Percentiles rank a stretch among this genome's conserved stretches.
These are phyloP conservation scores for Hyla sarda DNA, from an alignment of 2,113 vertebrate species.

Conservation along the genomic window DNA sequence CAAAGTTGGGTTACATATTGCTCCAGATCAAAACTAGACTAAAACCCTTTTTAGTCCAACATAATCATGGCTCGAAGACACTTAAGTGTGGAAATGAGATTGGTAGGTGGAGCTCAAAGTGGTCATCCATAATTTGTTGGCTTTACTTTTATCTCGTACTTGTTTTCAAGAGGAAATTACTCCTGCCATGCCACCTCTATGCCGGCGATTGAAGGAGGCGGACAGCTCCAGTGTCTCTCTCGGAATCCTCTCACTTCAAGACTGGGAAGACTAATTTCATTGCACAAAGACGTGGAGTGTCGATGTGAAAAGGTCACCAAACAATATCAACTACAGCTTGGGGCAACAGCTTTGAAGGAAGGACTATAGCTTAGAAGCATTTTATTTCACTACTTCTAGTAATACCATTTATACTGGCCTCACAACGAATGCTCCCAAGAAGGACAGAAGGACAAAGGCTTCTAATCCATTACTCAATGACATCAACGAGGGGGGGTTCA, in stretches of 20 bases:
- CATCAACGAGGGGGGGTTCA: not conserved
- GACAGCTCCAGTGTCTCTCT: constrained; percentile 38
- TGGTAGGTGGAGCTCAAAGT: constrained; percentile 46
- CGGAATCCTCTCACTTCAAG: constrained; percentile 61
- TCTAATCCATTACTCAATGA: constrained; percentile 11
- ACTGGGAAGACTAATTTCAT: constrained; percentile 66
- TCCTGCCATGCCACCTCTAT: constrained; percentile 21
- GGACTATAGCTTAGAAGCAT: constrained; percentile 58
- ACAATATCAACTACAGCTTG: constrained; percentile 60
- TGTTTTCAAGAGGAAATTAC: constrained; percentile 19
- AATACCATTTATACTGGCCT: constrained; percentile 58
- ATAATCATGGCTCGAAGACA: constrained; percentile 40
- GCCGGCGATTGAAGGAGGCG: constrained; percentile 8
- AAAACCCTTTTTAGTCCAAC: constrained; percentile 29
- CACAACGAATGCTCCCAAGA: constrained; percentile 15
- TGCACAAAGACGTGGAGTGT: constrained; percentile 72
- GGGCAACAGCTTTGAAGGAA: constrained; percentile 61
- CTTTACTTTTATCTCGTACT: not conserved
- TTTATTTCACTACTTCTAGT: constrained; percentile 51
- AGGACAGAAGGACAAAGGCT: not conserved
- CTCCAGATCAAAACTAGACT: constrained; percentile 44
- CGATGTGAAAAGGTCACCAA: constrained; percentile 70
- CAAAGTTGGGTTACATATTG: constrained; percentile 49
- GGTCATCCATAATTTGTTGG: constrained; percentile 40
- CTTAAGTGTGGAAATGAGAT: constrained; percentile 46